Conservation (phyloP, 92 coral and sea anemone genomes). For the Epizoanthus illoricatus region DNA sequence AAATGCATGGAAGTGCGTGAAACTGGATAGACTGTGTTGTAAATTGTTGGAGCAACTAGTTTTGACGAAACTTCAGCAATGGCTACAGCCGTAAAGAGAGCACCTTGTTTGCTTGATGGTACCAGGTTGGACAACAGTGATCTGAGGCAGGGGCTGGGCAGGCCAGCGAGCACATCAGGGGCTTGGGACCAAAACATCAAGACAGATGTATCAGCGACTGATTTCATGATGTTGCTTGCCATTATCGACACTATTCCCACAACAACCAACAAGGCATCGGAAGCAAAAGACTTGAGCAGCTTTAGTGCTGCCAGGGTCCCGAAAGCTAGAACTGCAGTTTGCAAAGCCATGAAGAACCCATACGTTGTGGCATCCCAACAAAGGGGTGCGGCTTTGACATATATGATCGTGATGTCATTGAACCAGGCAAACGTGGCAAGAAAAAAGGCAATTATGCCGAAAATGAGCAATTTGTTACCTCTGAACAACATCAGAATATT, state of each 20-base stretch:
- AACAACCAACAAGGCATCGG: constrained; percentile 49
- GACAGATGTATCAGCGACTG: constrained; percentile 52
- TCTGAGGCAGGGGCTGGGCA: constrained; percentile 49
- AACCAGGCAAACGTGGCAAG: constrained; percentile 49
- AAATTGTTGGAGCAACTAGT: constrained; percentile 42
- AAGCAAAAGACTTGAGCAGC: constrained; percentile 40
- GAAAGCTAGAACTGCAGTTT: constrained; percentile 24
- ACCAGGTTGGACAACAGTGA: constrained; percentile 54
- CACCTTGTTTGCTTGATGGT: constrained; percentile 48
- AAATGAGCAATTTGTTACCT: constrained; percentile 21
- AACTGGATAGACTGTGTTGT: constrained; percentile 53
- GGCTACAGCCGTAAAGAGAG: constrained; percentile 53
- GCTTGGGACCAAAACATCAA: constrained; percentile 54
- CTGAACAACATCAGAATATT: constrained; percentile 30
- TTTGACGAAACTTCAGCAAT: constrained; percentile 46
- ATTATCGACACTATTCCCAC: constrained; percentile 42
- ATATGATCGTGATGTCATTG: constrained; percentile 46
- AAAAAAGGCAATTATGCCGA: constrained; percentile 39
- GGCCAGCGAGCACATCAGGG: constrained; percentile 48
- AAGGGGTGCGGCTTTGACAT: constrained; percentile 50
- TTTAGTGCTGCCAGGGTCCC: constrained; percentile 47
- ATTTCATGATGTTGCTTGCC: constrained; percentile 27
- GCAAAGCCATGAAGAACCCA: constrained; percentile 48
- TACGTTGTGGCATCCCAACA: constrained; percentile 52
- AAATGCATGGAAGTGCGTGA: constrained; percentile 42